A percentile compares a stretch with the other conserved stretches of the same genome.
Evolutionary conservation across 2,113 vertebrate genomes (phyloP).

Genomic region (Cranoglanis bouderius): DNA sequence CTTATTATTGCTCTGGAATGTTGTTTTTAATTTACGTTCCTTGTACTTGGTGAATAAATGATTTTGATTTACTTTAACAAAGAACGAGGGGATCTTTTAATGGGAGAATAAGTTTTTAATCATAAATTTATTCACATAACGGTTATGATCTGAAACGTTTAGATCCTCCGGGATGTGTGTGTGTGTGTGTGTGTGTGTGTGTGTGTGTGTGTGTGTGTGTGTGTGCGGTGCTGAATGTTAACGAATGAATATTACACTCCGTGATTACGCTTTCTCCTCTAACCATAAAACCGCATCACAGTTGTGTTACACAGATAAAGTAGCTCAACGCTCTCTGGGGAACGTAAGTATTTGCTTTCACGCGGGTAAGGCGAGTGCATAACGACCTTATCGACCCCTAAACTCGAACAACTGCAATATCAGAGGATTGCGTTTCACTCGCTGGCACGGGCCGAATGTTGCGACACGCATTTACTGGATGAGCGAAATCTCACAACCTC

Average conservation of each 20-base stretch:
- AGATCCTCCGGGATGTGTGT: neutral
- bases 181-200: neutral
- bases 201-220: neutral
- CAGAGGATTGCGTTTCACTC: neutral
- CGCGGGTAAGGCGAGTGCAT: neutral
- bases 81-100: neutral
- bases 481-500: conserved; percentile 44
- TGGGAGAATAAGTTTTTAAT: too few species aligned
- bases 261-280: neutral
- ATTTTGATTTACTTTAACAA: too few species aligned
- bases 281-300: neutral
- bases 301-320: neutral
- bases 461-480: conserved; percentile 27
- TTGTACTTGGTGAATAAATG: too few species aligned
- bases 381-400: neutral
- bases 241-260: neutral
- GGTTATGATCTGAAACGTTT: neutral
- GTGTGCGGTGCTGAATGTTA: neutral
- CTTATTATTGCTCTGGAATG: neutral
- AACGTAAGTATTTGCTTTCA: neutral
- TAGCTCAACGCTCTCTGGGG: neutral
- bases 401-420: conserved; percentile 13
- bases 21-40: neutral
- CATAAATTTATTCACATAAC: neutral
- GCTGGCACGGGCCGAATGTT: neutral